These are phyloP conservation scores for Antedon mediterranea DNA, from an alignment of 53 echinoderm and acorn worm genomes.

Conservation along the genomic window DNA sequence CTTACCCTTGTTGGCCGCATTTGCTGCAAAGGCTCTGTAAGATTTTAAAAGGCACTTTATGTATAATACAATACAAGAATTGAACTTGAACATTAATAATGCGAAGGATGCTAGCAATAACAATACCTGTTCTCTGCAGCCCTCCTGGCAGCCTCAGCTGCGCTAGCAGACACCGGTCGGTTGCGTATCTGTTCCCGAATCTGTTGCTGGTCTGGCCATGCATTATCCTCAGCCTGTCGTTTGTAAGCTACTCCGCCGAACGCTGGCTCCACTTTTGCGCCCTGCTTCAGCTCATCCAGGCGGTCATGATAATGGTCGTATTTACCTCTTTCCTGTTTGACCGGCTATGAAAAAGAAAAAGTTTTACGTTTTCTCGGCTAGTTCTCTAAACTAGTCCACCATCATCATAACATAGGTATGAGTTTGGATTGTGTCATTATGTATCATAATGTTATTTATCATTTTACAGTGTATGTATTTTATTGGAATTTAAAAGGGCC, in stretches of 20 bases:
- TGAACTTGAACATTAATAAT: too few relatives aligned
- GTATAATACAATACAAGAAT: too few relatives aligned
- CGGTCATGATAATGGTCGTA: constrained; percentile 85
- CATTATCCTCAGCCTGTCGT: constrained; percentile 26
- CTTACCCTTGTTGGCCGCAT: constrained; percentile 67
- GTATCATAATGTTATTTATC: too few relatives aligned
- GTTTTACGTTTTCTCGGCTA: not conserved
- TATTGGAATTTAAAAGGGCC: too few relatives aligned
- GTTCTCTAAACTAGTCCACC: too few relatives aligned
- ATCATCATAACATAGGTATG: too few relatives aligned
- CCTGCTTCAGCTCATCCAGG: constrained; percentile 56
- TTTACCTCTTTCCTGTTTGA: constrained; percentile 37
- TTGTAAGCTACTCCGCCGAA: constrained; percentile 54
- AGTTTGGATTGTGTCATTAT: too few relatives aligned
- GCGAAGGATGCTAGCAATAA: too few relatives aligned
- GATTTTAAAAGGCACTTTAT: too few relatives aligned
- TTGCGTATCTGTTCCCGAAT: constrained; percentile 50
- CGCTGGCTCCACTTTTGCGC: constrained; percentile 25
- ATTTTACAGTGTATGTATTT: too few relatives aligned
- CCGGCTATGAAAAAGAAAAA: not conserved
- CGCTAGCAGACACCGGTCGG: constrained; percentile 86
- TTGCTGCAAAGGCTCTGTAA: constrained; percentile 41
- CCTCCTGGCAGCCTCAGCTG: constrained; percentile 73
- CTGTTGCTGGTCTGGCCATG: constrained; percentile 33
- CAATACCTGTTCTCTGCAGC: constrained; percentile 52